Base-by-base conservation (phyloP, 35 echinoderm and acorn worm genomes). In the Lytechinus variegatus region DNA sequence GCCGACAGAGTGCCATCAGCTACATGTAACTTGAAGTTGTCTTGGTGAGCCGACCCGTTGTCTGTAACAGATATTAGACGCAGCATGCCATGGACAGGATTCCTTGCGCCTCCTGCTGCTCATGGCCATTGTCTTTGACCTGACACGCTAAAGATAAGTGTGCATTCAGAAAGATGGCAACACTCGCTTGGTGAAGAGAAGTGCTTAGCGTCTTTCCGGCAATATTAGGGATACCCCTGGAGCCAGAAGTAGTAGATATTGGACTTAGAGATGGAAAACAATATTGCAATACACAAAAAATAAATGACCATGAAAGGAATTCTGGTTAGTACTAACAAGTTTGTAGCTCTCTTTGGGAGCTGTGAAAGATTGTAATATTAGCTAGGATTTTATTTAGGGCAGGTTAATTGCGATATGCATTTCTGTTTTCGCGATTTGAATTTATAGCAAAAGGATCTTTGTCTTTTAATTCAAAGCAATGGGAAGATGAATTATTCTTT, bases 41-140 rank as follows among this genome's bases (percentile, higher is more conserved):
- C 66, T 79, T 24, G 21, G 66, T 79, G 88, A 90, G 88, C 88
- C 88, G 52, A 44, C 88, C 88, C 88, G 28, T 54, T 44, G 88
- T 90, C 88, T 90, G 88, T 52, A 54, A 90, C 52, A 54, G 88
- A 90, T 90, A 90, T 90, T 90, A 54, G 28, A 52, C 88, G 10
- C 88, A 90, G 88, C 28, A 33, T 90, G 88, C 28, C 10, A 33
- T 54, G 88, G 88, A 90, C 88, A 90, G 88, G 88, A 90, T 44
- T 90, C 88, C 27, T 19, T 12, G 88, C 88, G 88, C 88, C 88
- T 90, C 88, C 88, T 90, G 88, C 88, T 54, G 88, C 88, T 90
- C 29, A 52, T 16, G 88, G 29, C 88, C 88, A 54, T 90, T 54
- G 88, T 90, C 88, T 90, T 21, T 54, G 88, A 90, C 52, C 88